Evolutionary conservation across 2,888 invertebrate genomes (phyloP), one percentile per base, ranked within the genome.

Genomic region (Fragum sueziense): DNA sequence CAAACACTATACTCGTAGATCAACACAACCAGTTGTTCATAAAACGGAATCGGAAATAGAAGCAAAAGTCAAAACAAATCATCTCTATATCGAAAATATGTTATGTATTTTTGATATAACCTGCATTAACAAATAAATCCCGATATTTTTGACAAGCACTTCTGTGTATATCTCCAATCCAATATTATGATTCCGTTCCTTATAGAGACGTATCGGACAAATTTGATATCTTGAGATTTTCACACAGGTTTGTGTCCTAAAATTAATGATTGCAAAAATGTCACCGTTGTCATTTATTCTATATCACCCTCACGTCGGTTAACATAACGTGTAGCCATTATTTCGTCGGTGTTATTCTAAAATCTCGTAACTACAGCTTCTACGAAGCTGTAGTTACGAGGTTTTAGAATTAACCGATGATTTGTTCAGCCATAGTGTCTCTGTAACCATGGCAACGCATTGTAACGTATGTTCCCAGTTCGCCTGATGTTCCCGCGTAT

Each of bases 381-480:
- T 41, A 41, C 34, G 65, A 41, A 34, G 41, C 65, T 41, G 41
- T 65, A 25, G 65, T 41, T 41, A 65, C 65, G 65, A 9, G 27
- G n/a, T n/a, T n/a, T n/a, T n/a, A n/a, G n/a, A n/a, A n/a, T n/a
- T n/a, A n/a, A n/a, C 31, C 14, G 31, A 9, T 41, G 17, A 41
- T 17, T 9, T 41, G 17, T 41, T n/a, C n/a, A n/a, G 17, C 41
- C 41, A 17, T 17, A 41, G 41, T 41, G 41, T 41, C 41, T 17
- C 11, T 61, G 61, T 61, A 31, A 31, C 61, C 61, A 61, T 61
- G 31, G 61, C n/a, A 61, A 61, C 61, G 61, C 17, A 41, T 41
- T 25, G 41, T 65, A 65, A 65, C 65, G n/a, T 65, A 65, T 65
- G 65, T 34, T 65, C 65, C 37, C 41, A 65, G 65, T 41, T 37